A percentile compares a stretch with the other conserved stretches of the same genome.
These are phyloP conservation scores for Oreochromis niloticus DNA, from an alignment of 2,113 vertebrate genomes.

Conservation along the genomic window DNA sequence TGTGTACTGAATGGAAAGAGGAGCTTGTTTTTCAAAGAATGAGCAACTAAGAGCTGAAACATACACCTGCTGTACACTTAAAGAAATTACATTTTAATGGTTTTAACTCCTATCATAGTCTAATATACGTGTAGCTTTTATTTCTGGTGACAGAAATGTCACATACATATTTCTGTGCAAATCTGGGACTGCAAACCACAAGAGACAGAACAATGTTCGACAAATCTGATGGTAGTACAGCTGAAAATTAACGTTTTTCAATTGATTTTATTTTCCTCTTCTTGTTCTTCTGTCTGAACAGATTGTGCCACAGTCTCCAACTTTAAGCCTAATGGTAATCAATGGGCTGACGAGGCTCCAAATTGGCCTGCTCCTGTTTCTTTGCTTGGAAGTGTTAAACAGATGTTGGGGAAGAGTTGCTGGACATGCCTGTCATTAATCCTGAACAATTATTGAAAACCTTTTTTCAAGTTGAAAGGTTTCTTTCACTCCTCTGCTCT, in stretches of 20 bases:
- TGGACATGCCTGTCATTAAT: background rate
- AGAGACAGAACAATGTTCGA: background rate
- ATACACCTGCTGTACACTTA: background rate
- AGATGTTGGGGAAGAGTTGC: slow-evolving; percentile 8
- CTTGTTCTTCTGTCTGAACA: slow-evolving; percentile 11
- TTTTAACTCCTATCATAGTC: background rate
- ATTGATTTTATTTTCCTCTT: slow-evolving; percentile 17
- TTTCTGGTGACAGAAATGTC: background rate
- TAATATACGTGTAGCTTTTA: background rate
- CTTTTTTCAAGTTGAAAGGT: background rate
- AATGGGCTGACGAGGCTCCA: slow-evolving; percentile 2
- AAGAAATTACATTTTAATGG: background rate
- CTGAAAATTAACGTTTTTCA: slow-evolving; percentile 25
- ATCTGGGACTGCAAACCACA: background rate
- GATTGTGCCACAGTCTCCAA: background rate
- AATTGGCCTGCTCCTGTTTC: background rate
- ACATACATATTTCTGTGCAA: background rate
- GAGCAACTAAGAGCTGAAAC: background rate
- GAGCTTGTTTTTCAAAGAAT: background rate
- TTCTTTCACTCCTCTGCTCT: background rate
- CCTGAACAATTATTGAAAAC: slow-evolving; percentile 2
- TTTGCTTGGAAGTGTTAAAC: slow-evolving; percentile 32
- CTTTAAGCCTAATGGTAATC: slow-evolving; percentile 15
- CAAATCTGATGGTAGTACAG: background rate
- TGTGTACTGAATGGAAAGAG: slow-evolving; percentile 17